A percentile compares a stretch with the other conserved stretches of the same genome.
These are phyloP conservation scores for Patella pellucida DNA, from an alignment of 2,888 invertebrate species.

Conservation along the genomic window DNA sequence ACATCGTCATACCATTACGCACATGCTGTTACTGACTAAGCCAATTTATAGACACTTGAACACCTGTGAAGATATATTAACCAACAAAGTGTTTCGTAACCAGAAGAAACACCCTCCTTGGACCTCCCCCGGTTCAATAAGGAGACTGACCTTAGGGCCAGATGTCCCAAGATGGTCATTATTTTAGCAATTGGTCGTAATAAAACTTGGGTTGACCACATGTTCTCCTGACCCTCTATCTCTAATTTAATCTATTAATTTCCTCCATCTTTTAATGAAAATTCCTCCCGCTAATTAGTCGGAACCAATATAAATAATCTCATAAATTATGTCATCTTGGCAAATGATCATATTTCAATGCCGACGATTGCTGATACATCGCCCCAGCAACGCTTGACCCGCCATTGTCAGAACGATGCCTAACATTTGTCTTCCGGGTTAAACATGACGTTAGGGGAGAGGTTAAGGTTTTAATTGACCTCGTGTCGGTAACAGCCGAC, in stretches of 20 bases:
- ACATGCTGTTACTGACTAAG: not conserved
- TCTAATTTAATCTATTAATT: too few relatives aligned
- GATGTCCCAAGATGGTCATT: not conserved
- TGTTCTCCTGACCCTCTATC: not conserved
- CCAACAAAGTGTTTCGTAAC: conserved; percentile 9
- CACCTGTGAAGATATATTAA: not conserved
- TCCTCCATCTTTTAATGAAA: too few relatives aligned
- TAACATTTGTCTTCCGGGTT: conserved; percentile 3
- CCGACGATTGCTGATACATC: too few relatives aligned
- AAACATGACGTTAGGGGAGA: not conserved
- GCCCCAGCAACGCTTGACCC: too few relatives aligned
- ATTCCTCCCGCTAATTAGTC: too few relatives aligned
- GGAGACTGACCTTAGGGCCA: not conserved
- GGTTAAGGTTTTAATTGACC: conserved; percentile 10
- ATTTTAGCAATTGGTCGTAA: not conserved
- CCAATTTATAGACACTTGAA: not conserved
- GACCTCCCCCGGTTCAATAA: not conserved
- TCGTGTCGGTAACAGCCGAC: not conserved
- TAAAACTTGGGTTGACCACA: not conserved
- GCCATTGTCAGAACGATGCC: not conserved
- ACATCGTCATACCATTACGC: too few relatives aligned
- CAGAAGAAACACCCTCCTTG: not conserved
- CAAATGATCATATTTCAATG: not conserved
- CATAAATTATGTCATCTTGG: conserved; percentile 9
- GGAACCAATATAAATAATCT: not conserved